phyloP scores from a whole-genome alignment of 2,797 vertebrate genomes.

The Melanotaenia pygmaea region DNA sequence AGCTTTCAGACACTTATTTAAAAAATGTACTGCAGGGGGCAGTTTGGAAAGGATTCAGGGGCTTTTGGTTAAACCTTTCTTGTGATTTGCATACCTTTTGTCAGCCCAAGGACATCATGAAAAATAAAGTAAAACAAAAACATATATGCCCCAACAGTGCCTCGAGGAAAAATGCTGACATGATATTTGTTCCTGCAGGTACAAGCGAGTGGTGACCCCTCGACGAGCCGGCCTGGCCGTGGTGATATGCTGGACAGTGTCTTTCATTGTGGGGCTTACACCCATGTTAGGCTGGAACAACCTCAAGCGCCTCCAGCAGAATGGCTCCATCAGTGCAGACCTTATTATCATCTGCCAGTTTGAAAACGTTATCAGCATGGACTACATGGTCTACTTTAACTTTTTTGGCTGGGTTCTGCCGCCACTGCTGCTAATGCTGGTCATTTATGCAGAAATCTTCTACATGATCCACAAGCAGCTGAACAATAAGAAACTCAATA shows the following conservation, averaged over 20 bases:
- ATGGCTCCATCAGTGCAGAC: slow-evolving; percentile 77
- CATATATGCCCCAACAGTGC: neutral
- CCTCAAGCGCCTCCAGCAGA: slow-evolving; percentile 80
- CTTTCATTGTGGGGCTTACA: slow-evolving; percentile 93
- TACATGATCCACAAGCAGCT: slow-evolving; percentile 97
- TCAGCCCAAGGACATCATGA: slow-evolving; percentile 11
- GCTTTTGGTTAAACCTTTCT: slow-evolving; percentile 16
- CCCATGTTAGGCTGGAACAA: slow-evolving; percentile 99
- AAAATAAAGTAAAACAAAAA: slow-evolving; percentile 9
- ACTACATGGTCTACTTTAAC: slow-evolving; percentile 99
- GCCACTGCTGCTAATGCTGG: slow-evolving; percentile 91
- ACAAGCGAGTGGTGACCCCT: slow-evolving; percentile 91
- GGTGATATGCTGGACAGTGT: slow-evolving; percentile 90
- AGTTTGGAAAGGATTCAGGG: slow-evolving; percentile 12
- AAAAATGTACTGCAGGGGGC: slow-evolving; percentile 17
- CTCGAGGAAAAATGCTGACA: slow-evolving; percentile 41
- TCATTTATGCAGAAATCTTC: slow-evolving; percentile 97
- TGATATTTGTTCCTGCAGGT: slow-evolving; percentile 79
- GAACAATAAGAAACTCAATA: slow-evolving; percentile 88
- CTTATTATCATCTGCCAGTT: slow-evolving; percentile 89
- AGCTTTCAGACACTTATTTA: slow-evolving; percentile 7
- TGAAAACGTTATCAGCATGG: slow-evolving; percentile 97
- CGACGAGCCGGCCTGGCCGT: slow-evolving; percentile 89
- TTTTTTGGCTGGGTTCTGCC: slow-evolving; percentile 98
- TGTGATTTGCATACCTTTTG: slow-evolving; percentile 8